Conservation (phyloP, 37 sponge, comb jelly and placozoan species). For the Bolinopsis microptera region DNA sequence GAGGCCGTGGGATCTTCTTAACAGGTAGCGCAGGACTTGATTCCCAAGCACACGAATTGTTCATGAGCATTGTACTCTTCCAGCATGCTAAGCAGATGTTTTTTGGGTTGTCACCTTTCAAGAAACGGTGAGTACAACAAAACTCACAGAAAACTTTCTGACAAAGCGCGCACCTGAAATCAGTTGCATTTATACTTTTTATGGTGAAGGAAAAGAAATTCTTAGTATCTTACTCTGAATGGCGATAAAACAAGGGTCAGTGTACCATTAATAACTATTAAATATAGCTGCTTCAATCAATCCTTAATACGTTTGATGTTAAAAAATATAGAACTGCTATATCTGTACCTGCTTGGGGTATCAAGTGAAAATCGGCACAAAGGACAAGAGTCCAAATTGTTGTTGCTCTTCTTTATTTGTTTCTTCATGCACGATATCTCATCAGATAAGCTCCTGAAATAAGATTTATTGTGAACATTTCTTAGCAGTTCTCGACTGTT, state of each 20-base stretch:
- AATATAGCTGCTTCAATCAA: too few relatives aligned
- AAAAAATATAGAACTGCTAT: too few relatives aligned
- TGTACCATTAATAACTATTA: too few relatives aligned
- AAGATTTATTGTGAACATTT: too few relatives aligned
- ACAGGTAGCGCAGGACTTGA: not conserved
- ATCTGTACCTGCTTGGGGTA: not conserved
- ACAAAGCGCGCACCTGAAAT: not conserved
- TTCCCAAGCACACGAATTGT: conserved; percentile 56
- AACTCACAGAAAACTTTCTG: not conserved
- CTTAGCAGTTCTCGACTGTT: too few relatives aligned
- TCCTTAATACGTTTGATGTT: too few relatives aligned
- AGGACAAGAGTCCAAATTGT: not conserved
- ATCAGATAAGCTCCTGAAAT: not conserved
- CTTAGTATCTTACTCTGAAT: too few relatives aligned
- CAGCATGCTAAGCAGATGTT: conserved; percentile 39
- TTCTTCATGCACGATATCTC: not conserved
- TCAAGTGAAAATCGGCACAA: not conserved
- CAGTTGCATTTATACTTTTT: too few relatives aligned
- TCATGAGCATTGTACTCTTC: conserved; percentile 42
- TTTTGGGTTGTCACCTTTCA: not conserved
- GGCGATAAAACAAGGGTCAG: too few relatives aligned
- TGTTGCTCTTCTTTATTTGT: not conserved
- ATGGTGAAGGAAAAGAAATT: too few relatives aligned
- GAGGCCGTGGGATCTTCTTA: too few relatives aligned
- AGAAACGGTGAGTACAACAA: conserved; percentile 4